Conservation (phyloP, 2,888 invertebrate genomes). For the Platypus cylindrus region DNA sequence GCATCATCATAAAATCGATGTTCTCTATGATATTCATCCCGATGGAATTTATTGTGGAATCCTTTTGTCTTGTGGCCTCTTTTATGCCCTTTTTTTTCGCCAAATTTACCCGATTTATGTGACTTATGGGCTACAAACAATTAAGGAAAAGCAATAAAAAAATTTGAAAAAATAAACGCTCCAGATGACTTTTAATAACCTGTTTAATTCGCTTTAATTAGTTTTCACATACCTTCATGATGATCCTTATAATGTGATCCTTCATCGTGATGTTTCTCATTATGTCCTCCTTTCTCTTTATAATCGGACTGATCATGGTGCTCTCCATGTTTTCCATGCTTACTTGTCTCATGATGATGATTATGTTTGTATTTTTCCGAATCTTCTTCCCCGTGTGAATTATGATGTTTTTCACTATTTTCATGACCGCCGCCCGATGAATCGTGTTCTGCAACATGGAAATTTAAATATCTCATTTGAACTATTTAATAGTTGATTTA, state of each 20-base stretch:
- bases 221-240: constrained; percentile 47
- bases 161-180: neutral
- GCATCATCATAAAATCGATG: constrained; percentile 81
- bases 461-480: too few relatives aligned
- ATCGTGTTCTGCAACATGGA: too few relatives aligned
- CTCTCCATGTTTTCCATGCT: constrained; percentile 46
- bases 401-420: constrained; percentile 4
- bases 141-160: neutral
- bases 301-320: constrained; percentile 47
- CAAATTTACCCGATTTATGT: constrained; percentile 54
- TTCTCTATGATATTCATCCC: constrained; percentile 66
- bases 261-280: constrained; percentile 51
- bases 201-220: neutral
- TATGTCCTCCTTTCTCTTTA: constrained; percentile 49
- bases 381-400: constrained; percentile 35
- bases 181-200: constrained; percentile 1
- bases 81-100: constrained; percentile 63
- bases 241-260: constrained; percentile 50
- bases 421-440: constrained; percentile 7
- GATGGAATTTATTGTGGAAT: constrained; percentile 66
- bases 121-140: constrained; percentile 42
- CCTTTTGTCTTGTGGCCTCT: constrained; percentile 67
- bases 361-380: constrained; percentile 39
- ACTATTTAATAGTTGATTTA: too few relatives aligned
- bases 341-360: constrained; percentile 46